These are phyloP conservation scores for Apodemia zela DNA, from an alignment of 2,888 invertebrate species.

Conservation along the genomic window DNA sequence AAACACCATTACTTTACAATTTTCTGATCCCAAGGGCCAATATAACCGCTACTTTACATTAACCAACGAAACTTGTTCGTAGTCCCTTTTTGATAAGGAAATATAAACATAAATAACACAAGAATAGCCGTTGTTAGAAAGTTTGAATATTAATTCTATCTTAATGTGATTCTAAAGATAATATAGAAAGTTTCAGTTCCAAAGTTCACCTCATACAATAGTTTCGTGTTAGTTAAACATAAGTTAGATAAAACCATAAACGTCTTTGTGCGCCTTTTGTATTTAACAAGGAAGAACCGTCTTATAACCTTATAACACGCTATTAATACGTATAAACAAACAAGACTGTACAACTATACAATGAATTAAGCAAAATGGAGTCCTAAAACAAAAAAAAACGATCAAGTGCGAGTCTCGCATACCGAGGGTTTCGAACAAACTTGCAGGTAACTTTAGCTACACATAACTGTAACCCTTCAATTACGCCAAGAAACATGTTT, in stretches of 20 bases:
- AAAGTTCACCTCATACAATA: not conserved
- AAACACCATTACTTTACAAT: slow-evolving; percentile 34
- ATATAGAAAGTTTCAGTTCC: not conserved
- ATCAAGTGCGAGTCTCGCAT: no score
- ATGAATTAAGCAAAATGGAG: no score
- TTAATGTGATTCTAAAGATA: slow-evolving; percentile 10
- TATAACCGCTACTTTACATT: slow-evolving; percentile 69
- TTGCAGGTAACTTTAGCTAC: no score
- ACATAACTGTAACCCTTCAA: no score
- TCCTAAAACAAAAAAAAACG: no score
- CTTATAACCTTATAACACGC: no score
- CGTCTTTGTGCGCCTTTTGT: no score
- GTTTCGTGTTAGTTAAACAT: slow-evolving; percentile 5
- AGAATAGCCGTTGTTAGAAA: slow-evolving; percentile 19
- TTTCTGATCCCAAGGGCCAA: slow-evolving; percentile 53
- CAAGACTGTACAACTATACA: no score
- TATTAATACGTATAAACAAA: no score
- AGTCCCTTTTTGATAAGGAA: slow-evolving; percentile 60
- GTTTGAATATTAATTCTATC: slow-evolving; percentile 6
- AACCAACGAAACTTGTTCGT: slow-evolving; percentile 63
- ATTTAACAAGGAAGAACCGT: no score
- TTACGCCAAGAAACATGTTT: no score
- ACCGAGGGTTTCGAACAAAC: no score
- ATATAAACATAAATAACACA: slow-evolving; percentile 51
- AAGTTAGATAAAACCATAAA: not conserved